A percentile compares a stretch with the other conserved stretches of the same genome.
phyloP scores from a whole-genome alignment of 2,113 vertebrate genomes.

The Cochlearius cochlearius region DNA sequence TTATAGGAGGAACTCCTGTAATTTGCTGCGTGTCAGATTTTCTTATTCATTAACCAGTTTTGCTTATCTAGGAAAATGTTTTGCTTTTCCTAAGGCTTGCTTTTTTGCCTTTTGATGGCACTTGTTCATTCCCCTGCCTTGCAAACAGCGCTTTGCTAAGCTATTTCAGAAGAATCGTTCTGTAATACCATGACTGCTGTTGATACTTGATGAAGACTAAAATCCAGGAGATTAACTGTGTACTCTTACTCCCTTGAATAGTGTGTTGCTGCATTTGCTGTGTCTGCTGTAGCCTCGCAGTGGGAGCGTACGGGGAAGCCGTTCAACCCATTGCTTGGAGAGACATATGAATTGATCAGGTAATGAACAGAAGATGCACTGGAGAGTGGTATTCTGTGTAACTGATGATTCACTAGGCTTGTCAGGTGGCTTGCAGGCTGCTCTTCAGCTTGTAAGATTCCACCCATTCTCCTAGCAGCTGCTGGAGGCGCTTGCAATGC shows the following conservation, averaged over 20 bases:
- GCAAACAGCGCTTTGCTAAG: not conserved
- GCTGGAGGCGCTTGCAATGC: not conserved
- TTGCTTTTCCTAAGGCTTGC: not conserved
- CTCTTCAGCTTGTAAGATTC: not conserved
- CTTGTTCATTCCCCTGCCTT: not conserved
- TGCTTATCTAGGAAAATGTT: not conserved
- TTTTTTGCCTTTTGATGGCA: not conserved
- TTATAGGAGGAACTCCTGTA: not conserved
- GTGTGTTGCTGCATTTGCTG: slow-evolving; percentile 95
- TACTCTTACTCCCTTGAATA: slow-evolving; percentile 32
- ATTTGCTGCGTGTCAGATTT: not conserved
- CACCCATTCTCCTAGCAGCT: not conserved
- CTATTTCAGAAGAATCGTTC: not conserved
- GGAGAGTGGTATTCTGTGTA: not conserved
- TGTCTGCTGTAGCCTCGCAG: slow-evolving; percentile 96
- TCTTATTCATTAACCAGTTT: not conserved
- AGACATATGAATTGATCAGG: slow-evolving; percentile 95
- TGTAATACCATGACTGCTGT: not conserved
- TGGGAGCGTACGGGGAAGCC: slow-evolving; percentile 98
- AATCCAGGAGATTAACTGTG: not conserved
- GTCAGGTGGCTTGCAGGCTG: not conserved
- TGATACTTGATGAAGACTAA: not conserved
- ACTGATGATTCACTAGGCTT: not conserved
- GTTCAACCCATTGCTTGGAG: slow-evolving; percentile 94
- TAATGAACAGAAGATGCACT: slow-evolving; percentile 43